Evolutionary conservation across 2,888 invertebrate species (phyloP), one percentile per base, ranked within the genome.

Genomic region (Achlya flavicornis): DNA sequence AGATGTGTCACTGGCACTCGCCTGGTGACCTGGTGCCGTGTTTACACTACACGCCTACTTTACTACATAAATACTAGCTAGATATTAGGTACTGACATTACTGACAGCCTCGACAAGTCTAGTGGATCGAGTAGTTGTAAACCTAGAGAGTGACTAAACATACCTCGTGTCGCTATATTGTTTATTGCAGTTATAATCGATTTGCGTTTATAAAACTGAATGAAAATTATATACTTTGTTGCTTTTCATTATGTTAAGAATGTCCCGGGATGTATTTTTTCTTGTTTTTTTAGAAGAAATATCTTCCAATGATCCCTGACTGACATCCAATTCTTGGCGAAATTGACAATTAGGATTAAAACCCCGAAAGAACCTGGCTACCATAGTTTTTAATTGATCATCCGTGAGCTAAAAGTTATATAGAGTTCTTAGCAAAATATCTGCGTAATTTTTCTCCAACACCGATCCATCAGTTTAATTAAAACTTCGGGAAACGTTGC

Each of bases 1-100:
- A 84, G 71, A 76, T 79, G 63, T 81, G 79, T 78, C 79, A 71
- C 72, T 63, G 61, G 58, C 58, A 64, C 61, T 71, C 71, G 69
- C 78, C 78, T 65, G 76, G 71, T 79, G 74, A 79, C 71, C 75
- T 60, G 33, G 32, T 69, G 68, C 66, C 62, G 19, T 73, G 66
- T 73, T 74, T 78, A 70, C 76, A 53, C 53, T 77, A 70, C 74
- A 53, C 53, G 16, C 53, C 53, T 53, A 53, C 53, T 53, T 53
- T 19, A 53, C 53, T 53, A 53, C 53, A 53, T 53, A 10, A 53
- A 53, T 19, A 53, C 53, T 53, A 53, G 19, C 53, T 53, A 53
- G 53, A 53, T 19, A 10, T 19, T 53, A 48, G 14, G 46, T 46
- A 53, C 53, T 10, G 8, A 16, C 53, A 53, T 19, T 19, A 19